These are phyloP conservation scores for Tubulanus polymorphus DNA, from an alignment of 2,888 invertebrate species.

Conservation along the genomic window DNA sequence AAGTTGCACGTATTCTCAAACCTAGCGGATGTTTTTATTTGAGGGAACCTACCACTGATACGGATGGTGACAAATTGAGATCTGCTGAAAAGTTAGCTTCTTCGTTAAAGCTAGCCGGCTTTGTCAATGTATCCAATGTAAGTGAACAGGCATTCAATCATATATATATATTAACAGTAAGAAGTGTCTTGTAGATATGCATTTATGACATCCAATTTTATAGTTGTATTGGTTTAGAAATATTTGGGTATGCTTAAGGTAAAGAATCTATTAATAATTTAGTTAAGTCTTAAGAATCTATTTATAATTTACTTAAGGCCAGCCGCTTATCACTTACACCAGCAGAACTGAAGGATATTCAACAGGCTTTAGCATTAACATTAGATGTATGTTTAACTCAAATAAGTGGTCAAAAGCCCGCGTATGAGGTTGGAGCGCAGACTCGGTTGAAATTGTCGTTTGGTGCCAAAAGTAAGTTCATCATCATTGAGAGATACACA, in stretches of 20 bases:
- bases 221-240: no score
- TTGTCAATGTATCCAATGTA: constrained; percentile 39
- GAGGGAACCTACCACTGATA: constrained; percentile 24
- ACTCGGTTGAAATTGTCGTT: constrained; percentile 37
- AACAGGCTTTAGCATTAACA: background rate
- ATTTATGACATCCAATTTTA: no score
- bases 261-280: no score
- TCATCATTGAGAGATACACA: no score
- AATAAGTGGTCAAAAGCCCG: constrained; percentile 36
- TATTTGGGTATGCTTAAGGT: no score
- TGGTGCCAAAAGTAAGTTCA: constrained; percentile 31
- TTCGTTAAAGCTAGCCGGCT: constrained; percentile 40
- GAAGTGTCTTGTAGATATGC: background rate
- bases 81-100: constrained; percentile 32
- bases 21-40: constrained; percentile 35
- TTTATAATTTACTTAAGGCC: no score
- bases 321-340: no score
- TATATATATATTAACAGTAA: background rate
- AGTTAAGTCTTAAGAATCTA: no score
- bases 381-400: constrained; percentile 24
- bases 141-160: background rate
- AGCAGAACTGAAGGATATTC: no score
- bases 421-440: constrained; percentile 46
- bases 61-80: constrained; percentile 8
- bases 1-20: constrained; percentile 36